These are phyloP conservation scores for Drosophila tripunctata DNA, from an alignment of 2,888 invertebrate species.

Conservation along the genomic window DNA sequence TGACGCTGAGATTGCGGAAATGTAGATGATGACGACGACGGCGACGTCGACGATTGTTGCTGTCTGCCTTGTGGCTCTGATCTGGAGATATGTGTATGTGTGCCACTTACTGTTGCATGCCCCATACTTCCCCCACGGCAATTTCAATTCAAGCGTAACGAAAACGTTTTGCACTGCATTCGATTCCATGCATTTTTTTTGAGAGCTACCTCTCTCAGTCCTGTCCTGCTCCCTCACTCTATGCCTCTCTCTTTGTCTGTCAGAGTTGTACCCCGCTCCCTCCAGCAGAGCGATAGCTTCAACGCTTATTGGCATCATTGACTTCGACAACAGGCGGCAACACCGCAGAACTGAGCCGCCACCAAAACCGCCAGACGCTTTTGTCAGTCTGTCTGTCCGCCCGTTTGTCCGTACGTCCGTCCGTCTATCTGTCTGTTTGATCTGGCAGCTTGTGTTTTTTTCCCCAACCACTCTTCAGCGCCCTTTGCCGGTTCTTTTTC, in stretches of 20 bases:
- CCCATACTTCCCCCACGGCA: slow-evolving; percentile 27
- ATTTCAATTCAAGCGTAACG: slow-evolving; percentile 71
- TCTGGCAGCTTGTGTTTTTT: slow-evolving; percentile 37
- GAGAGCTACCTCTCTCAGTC: not conserved
- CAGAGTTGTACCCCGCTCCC: too few species aligned
- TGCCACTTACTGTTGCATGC: slow-evolving; percentile 24
- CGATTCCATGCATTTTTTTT: slow-evolving; percentile 39
- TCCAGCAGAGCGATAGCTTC: not conserved
- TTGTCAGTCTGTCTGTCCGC: slow-evolving; percentile 48
- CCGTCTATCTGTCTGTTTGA: slow-evolving; percentile 39
- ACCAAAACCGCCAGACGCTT: slow-evolving; percentile 46
- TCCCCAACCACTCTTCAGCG: not conserved
- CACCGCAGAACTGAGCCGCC: slow-evolving; percentile 69
- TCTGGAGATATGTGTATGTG: slow-evolving; percentile 9
- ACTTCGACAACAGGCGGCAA: slow-evolving; percentile 67
- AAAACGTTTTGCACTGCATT: slow-evolving; percentile 71
- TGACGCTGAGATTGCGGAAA: slow-evolving; percentile 55
- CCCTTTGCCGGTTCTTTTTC: slow-evolving; percentile 21
- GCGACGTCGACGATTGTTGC: slow-evolving; percentile 27
- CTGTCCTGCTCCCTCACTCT: not conserved
- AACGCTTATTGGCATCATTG: slow-evolving; percentile 73
- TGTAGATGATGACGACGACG: slow-evolving; percentile 33
- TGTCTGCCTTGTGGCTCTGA: slow-evolving; percentile 26
- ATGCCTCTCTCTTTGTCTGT: too few species aligned
- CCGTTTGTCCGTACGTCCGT: slow-evolving; percentile 38